Percentiles rank a stretch among this genome's conserved stretches.
These are phyloP conservation scores for Tetraodon nigroviridis DNA, from an alignment of 2,113 vertebrate genomes.

Conservation along the genomic window DNA sequence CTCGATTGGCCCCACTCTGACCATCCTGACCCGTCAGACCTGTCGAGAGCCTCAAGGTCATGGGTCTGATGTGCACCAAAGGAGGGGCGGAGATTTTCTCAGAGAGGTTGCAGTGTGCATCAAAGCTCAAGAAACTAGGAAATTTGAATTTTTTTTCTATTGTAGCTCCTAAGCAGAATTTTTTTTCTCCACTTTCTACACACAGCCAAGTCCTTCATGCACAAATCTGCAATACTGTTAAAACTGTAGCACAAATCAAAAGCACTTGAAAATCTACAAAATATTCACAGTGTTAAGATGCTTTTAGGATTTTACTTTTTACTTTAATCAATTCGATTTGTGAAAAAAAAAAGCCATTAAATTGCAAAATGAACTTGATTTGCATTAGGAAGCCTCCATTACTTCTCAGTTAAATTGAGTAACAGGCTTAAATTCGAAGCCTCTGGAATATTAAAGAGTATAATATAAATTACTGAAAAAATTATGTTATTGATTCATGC, in stretches of 20 bases:
- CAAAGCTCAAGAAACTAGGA: not conserved
- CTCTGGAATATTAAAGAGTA: too few relatives aligned
- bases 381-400: too few relatives aligned
- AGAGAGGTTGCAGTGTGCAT: not conserved
- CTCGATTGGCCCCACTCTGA: slow-evolving; percentile 34
- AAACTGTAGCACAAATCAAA: not conserved
- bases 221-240: not conserved
- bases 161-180: too few relatives aligned
- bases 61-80: slow-evolving; percentile 5
- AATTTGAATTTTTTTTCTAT: too few relatives aligned
- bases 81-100: not conserved
- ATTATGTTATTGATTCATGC: too few relatives aligned
- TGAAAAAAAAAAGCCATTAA: too few relatives aligned
- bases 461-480: too few relatives aligned
- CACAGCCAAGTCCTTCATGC: too few relatives aligned
- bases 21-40: slow-evolving; percentile 19
- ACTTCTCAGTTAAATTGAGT: too few relatives aligned
- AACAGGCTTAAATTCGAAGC: too few relatives aligned
- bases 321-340: too few relatives aligned
- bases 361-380: too few relatives aligned
- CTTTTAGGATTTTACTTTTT: not conserved
- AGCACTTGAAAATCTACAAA: not conserved
- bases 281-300: not conserved
- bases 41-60: slow-evolving; percentile 14
- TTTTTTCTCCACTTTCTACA: not conserved